Evolutionary conservation across 2,113 vertebrate genomes (phyloP).

Genomic region (Triplophysa siluroides): DNA sequence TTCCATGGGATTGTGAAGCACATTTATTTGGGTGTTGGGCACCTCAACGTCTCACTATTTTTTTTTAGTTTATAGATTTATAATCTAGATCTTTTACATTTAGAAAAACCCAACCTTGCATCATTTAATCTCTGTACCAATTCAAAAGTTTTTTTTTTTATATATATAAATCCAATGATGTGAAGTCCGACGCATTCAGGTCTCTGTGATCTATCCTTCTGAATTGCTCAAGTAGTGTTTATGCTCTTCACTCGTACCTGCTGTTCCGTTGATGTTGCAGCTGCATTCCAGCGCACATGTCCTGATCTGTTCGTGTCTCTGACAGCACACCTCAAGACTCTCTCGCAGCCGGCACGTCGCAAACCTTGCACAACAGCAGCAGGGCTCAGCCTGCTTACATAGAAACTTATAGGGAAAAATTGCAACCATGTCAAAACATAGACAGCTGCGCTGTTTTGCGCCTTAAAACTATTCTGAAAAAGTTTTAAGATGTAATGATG

Average conservation of each 20-base stretch:
- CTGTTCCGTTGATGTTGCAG: conserved; percentile 34
- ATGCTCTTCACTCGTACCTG: not conserved
- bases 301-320: conserved; percentile 48
- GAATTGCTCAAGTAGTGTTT: not conserved
- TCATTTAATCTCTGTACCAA: too few species aligned
- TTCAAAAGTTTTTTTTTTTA: too few species aligned
- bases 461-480: not conserved
- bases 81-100: too few species aligned
- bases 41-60: too few species aligned
- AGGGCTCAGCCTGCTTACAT: not conserved
- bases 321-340: not conserved
- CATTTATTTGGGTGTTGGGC: too few species aligned
- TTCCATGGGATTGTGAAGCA: too few species aligned
- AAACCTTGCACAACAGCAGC: conserved; percentile 32
- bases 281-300: conserved; percentile 53
- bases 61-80: too few species aligned
- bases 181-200: too few species aligned
- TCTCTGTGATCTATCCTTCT: not conserved
- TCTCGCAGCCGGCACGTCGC: not conserved
- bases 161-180: too few species aligned
- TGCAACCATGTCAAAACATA: not conserved
- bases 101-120: too few species aligned
- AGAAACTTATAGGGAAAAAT: not conserved
- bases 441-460: not conserved
- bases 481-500: not conserved